These are phyloP conservation scores for Leptobrachium ailaonicum DNA, from an alignment of 2,113 vertebrate genomes.

Conservation along the genomic window DNA sequence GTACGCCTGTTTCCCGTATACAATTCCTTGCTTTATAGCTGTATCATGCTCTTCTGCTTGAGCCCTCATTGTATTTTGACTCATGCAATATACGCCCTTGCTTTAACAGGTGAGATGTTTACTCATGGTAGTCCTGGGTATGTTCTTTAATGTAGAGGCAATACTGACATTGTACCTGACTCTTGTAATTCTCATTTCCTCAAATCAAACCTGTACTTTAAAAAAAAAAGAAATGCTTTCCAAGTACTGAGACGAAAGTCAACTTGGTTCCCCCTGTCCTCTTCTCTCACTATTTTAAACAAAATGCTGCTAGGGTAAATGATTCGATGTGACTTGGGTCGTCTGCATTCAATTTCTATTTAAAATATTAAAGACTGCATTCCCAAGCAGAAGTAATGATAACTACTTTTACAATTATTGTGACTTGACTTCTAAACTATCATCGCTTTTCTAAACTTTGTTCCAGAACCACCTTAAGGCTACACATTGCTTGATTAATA, in stretches of 20 bases:
- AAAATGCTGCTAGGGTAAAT: conserved; percentile 20
- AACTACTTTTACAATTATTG: conserved; percentile 37
- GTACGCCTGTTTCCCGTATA: no score
- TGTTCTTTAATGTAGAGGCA: no score
- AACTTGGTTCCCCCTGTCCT: neutral
- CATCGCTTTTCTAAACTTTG: conserved; percentile 21
- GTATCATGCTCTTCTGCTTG: no score
- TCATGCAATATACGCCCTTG: no score
- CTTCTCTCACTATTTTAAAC: conserved; percentile 2
- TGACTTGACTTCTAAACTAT: conserved; percentile 35
- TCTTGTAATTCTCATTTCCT: no score
- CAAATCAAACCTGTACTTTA: neutral
- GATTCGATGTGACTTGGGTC: conserved; percentile 22
- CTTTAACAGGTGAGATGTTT: no score
- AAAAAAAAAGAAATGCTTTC: neutral
- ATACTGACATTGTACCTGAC: no score
- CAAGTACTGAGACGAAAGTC: neutral
- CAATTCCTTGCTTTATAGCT: no score
- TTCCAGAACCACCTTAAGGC: conserved; percentile 33
- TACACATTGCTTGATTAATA: conserved; percentile 4
- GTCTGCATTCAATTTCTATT: conserved; percentile 33
- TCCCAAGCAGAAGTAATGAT: conserved; percentile 38
- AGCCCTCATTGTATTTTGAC: no score
- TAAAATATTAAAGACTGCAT: conserved; percentile 28
- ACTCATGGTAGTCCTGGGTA: no score